Evolutionary conservation across 2,113 vertebrate species (phyloP).

Genomic region (Bos indicus): DNA sequence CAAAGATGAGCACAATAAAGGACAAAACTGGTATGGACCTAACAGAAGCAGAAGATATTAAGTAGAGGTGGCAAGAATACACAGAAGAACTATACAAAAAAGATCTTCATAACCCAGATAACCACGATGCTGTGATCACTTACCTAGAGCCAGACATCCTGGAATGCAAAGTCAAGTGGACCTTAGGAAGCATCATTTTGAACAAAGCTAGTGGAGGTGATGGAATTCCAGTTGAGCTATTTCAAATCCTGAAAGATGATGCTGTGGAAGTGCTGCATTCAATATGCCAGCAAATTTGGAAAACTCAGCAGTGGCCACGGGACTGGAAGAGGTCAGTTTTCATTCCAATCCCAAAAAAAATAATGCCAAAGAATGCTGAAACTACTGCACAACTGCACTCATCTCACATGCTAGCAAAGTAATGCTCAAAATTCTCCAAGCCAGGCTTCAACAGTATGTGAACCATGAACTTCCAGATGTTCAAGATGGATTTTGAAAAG

Average conservation of each 20-base stretch:
- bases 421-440: neutral
- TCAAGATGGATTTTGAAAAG: neutral
- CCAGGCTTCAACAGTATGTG: neutral
- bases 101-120: neutral
- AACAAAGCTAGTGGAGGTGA: neutral
- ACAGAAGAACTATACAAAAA: neutral
- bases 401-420: neutral
- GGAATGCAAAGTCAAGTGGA: neutral
- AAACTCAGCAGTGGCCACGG: neutral
- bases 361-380: neutral
- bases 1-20: neutral
- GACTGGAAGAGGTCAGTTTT: neutral
- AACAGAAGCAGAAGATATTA: neutral
- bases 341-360: neutral
- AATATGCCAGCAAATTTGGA: neutral
- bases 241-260: neutral
- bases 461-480: neutral
- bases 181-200: neutral
- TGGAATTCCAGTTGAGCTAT: neutral
- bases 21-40: neutral
- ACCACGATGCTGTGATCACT: neutral
- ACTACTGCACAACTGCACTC: accelerated
- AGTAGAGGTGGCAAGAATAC: neutral
- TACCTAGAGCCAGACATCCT: neutral
- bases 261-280: neutral